A percentile compares a stretch with the other conserved stretches of the same genome.
These are phyloP conservation scores for Centruroides sculpturatus DNA, from an alignment of 1,140 invertebrate species.

Conservation along the genomic window DNA sequence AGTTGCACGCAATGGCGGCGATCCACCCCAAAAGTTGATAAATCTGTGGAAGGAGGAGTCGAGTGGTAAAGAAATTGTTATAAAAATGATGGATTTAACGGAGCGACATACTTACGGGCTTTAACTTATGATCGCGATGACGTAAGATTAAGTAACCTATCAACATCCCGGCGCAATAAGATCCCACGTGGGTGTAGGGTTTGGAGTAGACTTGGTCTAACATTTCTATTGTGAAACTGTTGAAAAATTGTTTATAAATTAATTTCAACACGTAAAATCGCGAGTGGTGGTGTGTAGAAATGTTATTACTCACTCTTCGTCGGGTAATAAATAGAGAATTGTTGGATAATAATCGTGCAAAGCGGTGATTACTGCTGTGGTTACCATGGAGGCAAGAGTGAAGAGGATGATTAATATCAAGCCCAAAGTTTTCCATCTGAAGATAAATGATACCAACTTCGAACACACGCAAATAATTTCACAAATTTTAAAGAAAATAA, in stretches of 20 bases:
- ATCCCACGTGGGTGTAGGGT: conserved; percentile 17
- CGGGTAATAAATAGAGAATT: conserved; percentile 13
- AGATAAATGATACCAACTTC: not conserved
- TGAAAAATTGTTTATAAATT: not conserved
- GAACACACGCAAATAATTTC: too few relatives aligned
- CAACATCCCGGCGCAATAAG: conserved; percentile 16
- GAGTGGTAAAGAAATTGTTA: too few relatives aligned
- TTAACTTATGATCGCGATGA: not conserved
- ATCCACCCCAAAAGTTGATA: conserved; percentile 6
- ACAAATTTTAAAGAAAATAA: not conserved
- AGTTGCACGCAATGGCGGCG: not conserved
- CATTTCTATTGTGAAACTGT: conserved; percentile 9
- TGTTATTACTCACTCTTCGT: conserved; percentile 13
- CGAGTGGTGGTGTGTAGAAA: not conserved
- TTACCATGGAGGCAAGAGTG: not conserved
- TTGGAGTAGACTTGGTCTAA: conserved; percentile 14
- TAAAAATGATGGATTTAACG: too few relatives aligned
- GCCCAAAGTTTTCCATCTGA: conserved; percentile 5
- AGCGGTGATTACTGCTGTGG: conserved; percentile 7
- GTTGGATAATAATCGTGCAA: conserved; percentile 9
- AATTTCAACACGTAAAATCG: too few relatives aligned
- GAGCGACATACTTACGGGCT: not conserved
- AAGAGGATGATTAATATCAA: conserved; percentile 2
- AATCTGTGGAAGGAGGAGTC: not conserved
- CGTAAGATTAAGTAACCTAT: conserved; percentile 15